Percentiles rank a stretch among this genome's conserved stretches.
Evolutionary conservation across 2,113 vertebrate species (phyloP).

Genomic region (Morphnarchus princeps): DNA sequence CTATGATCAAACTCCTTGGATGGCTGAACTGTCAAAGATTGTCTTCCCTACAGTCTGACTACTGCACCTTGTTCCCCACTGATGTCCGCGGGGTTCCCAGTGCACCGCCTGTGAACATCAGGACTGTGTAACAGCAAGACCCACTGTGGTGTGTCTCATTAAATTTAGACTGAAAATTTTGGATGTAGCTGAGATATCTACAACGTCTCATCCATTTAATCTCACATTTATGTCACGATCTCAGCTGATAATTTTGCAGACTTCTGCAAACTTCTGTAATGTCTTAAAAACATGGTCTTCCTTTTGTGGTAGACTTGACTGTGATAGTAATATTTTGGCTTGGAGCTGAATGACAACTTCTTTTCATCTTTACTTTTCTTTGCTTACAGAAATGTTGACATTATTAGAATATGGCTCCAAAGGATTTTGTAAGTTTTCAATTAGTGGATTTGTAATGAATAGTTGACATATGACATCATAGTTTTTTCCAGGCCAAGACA

Average conservation of each 20-base stretch:
- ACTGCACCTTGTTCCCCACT: neutral
- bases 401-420: neutral
- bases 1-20: neutral
- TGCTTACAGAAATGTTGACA: neutral
- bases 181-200: neutral
- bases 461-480: slow-evolving; percentile 34
- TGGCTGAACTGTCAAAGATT: neutral
- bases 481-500: neutral
- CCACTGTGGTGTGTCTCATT: neutral
- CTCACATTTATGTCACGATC: neutral
- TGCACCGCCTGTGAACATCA: neutral
- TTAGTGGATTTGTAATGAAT: slow-evolving; percentile 37
- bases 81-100: neutral
- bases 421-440: slow-evolving; percentile 20
- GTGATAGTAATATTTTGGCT: neutral
- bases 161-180: neutral
- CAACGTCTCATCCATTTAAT: neutral
- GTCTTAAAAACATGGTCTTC: neutral
- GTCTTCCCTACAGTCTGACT: neutral
- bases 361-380: slow-evolving; percentile 1
- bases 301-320: neutral
- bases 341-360: neutral
- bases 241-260: neutral
- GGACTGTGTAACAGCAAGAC: neutral
- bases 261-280: neutral